Conservation (phyloP, 1,140 invertebrate species). For the Maconellicoccus hirsutus region DNA sequence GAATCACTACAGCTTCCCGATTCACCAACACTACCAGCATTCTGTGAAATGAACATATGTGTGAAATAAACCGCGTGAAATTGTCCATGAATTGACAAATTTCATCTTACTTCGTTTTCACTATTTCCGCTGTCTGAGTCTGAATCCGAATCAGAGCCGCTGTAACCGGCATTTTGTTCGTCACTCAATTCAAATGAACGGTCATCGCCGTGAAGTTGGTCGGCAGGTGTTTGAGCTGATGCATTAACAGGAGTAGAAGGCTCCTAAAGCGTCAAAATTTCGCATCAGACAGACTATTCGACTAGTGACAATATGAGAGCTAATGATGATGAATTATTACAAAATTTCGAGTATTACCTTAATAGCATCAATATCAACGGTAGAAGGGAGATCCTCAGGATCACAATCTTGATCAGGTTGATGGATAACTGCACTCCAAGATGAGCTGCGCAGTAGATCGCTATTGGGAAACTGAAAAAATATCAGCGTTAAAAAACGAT, state of each 20-base stretch:
- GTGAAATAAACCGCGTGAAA: neutral
- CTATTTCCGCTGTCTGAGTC: conserved; percentile 28
- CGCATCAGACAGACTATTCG: no score
- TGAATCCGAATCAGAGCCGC: conserved; percentile 30
- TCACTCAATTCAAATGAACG: conserved; percentile 16
- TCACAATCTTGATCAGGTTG: conserved; percentile 36
- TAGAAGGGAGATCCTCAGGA: conserved; percentile 37
- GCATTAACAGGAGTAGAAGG: conserved; percentile 30
- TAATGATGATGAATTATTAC: neutral
- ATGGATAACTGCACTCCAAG: conserved; percentile 36
- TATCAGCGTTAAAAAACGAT: no score
- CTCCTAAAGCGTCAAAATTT: no score
- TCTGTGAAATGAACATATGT: neutral
- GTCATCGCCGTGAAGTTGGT: conserved; percentile 17
- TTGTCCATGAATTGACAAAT: no score
- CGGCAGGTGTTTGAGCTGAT: conserved; percentile 23
- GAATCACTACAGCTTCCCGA: neutral
- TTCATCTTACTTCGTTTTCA: conserved; percentile 21
- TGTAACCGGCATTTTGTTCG: conserved; percentile 25
- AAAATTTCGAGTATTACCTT: conserved; percentile 31
- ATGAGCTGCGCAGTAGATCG: conserved; percentile 32
- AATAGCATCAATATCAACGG: conserved; percentile 39
- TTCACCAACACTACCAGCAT: neutral
- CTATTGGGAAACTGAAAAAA: conserved; percentile 6
- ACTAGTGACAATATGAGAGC: no score